Conservation (phyloP, 2,113 vertebrate species). For the Orcinus orca region DNA sequence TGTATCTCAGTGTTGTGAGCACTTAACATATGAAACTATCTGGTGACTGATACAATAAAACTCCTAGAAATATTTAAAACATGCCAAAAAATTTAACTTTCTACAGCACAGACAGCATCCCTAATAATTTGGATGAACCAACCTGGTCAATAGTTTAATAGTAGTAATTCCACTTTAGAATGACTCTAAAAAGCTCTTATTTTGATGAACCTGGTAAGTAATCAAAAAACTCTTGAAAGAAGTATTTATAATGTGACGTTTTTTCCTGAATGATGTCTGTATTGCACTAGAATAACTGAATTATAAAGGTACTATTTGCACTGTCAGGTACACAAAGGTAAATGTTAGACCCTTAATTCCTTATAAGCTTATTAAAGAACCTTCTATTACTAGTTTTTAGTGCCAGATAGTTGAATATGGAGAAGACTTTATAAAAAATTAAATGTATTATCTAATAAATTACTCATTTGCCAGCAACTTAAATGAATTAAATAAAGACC, state of each 20-base stretch:
- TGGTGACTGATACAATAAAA: background rate
- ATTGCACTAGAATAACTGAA: background rate
- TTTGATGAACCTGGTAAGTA: background rate
- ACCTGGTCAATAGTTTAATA: background rate
- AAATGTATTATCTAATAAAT: slow-evolving; percentile 34
- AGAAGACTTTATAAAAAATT: background rate
- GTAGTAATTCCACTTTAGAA: background rate
- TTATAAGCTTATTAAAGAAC: background rate
- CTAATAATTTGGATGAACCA: background rate
- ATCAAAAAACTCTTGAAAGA: background rate
- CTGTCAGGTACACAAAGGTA: background rate
- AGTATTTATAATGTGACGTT: background rate
- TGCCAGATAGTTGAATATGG: background rate
- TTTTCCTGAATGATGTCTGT: background rate
- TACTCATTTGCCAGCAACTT: slow-evolving; percentile 61
- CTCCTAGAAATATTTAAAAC: background rate
- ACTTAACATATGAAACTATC: background rate
- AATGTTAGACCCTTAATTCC: background rate
- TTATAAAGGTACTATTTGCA: background rate
- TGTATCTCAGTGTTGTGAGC: background rate
- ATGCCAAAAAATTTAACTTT: background rate
- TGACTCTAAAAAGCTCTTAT: background rate
- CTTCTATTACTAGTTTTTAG: background rate
- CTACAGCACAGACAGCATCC: background rate
- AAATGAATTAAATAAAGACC: slow-evolving; percentile 76